Evolutionary conservation across 1,140 invertebrate genomes (phyloP).

Genomic region (Phthorimaea operculella): DNA sequence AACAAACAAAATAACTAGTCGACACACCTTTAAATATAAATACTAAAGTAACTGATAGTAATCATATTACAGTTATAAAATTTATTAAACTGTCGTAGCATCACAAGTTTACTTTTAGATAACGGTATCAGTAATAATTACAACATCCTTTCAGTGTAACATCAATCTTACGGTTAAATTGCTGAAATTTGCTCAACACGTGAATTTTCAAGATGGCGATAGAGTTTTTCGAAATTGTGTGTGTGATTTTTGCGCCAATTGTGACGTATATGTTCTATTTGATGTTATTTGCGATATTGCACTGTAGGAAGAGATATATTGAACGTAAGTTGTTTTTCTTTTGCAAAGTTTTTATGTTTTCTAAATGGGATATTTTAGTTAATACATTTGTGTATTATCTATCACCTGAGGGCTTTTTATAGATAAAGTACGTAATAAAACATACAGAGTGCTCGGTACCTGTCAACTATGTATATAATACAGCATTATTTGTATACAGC

Average conservation of each 20-base stretch:
- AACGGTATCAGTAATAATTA: neutral
- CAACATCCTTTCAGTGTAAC: neutral
- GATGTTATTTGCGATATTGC: constrained; percentile 9
- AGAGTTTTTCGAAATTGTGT: constrained; percentile 15
- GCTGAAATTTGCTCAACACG: neutral
- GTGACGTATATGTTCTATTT: constrained; percentile 18
- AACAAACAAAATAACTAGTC: too few relatives aligned
- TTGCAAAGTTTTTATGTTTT: too few relatives aligned
- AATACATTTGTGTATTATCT: too few relatives aligned
- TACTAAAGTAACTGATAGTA: neutral
- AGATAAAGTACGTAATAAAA: too few relatives aligned
- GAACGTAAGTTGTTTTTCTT: constrained; percentile 12
- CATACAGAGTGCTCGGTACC: too few relatives aligned
- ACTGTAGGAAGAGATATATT: constrained; percentile 7
- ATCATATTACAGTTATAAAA: neutral
- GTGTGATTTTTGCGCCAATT: constrained; percentile 15
- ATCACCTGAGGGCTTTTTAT: too few relatives aligned
- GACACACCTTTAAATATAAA: too few relatives aligned
- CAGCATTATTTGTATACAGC: too few relatives aligned
- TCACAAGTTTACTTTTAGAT: neutral
- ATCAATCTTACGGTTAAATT: neutral
- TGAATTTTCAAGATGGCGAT: constrained; percentile 12
- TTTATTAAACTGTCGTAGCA: neutral
- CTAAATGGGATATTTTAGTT: too few relatives aligned
- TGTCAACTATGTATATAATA: too few relatives aligned